phyloP scores from a whole-genome alignment of 2,888 invertebrate genomes.

The Hipparchia sbordonii region DNA sequence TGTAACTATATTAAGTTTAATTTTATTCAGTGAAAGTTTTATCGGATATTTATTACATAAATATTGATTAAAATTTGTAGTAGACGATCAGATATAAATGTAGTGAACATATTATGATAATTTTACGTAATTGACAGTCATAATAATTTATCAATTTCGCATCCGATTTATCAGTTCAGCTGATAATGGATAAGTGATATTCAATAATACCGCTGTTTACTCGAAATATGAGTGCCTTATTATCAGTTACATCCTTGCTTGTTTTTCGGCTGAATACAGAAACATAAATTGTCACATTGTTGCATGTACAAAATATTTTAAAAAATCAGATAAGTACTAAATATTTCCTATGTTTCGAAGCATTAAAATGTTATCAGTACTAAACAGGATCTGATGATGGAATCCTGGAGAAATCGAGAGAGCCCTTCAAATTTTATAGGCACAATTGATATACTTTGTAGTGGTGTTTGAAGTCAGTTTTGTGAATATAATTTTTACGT shows the following conservation, averaged over 20 bases:
- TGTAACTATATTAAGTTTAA: too few species aligned
- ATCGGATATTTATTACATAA: not conserved
- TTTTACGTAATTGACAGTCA: slow-evolving; percentile 13
- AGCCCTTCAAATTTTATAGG: too few species aligned
- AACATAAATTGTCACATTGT: not conserved
- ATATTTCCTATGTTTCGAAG: too few species aligned
- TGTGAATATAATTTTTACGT: too few species aligned
- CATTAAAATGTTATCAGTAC: too few species aligned
- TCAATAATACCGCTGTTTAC: slow-evolving; percentile 1
- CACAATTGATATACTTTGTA: too few species aligned
- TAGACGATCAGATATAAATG: slow-evolving; percentile 4
- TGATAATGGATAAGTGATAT: slow-evolving; percentile 18
- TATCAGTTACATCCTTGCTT: not conserved
- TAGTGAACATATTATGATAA: not conserved
- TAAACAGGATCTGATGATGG: too few species aligned
- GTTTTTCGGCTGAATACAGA: not conserved
- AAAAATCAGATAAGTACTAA: too few species aligned
- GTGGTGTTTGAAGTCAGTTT: too few species aligned
- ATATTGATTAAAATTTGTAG: slow-evolving; percentile 2
- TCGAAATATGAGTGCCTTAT: not conserved
- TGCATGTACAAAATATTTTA: too few species aligned
- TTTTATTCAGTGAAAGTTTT: slow-evolving; percentile 1
- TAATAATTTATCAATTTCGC: slow-evolving; percentile 14
- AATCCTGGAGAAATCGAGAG: too few species aligned
- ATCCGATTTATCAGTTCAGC: slow-evolving; percentile 15